phyloP scores from a whole-genome alignment of 2,888 invertebrate genomes.

The Idaea straminata region DNA sequence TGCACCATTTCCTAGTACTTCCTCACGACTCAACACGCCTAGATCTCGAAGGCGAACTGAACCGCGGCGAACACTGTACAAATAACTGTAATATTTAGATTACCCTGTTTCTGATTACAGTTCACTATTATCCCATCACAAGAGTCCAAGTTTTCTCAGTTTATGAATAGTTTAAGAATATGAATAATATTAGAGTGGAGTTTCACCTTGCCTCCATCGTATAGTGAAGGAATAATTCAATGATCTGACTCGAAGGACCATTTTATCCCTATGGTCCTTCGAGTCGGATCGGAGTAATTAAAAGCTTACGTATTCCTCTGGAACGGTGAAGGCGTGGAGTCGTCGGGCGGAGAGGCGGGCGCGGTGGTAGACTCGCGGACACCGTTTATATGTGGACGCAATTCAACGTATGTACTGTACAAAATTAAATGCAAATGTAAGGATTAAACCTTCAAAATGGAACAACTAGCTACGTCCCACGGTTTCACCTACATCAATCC shows the following conservation, averaged over 20 bases:
- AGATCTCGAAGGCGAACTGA: conserved; percentile 74
- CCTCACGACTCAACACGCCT: conserved; percentile 61
- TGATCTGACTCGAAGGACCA: too few relatives aligned
- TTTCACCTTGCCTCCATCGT: neutral
- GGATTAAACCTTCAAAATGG: neutral
- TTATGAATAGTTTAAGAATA: neutral
- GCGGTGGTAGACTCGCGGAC: conserved; percentile 59
- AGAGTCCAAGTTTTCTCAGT: neutral
- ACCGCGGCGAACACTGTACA: conserved; percentile 55
- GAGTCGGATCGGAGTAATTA: neutral
- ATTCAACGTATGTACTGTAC: conserved; percentile 52
- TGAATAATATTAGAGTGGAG: neutral
- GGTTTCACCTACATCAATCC: neutral
- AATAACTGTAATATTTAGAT: neutral
- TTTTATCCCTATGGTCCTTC: too few relatives aligned
- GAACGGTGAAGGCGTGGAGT: conserved; percentile 62
- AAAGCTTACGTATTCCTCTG: conserved; percentile 60
- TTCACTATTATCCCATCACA: neutral
- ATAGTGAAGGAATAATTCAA: too few relatives aligned
- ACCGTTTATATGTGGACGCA: conserved; percentile 45
- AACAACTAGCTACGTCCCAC: neutral
- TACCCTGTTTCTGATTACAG: neutral
- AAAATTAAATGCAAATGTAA: neutral
- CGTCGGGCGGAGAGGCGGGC: conserved; percentile 66
- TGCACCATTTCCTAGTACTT: conserved; percentile 28